Percentiles rank a stretch among this genome's conserved stretches.
phyloP scores from a whole-genome alignment of 2,888 invertebrate genomes.

The Scelioninae gen. 2 region DNA sequence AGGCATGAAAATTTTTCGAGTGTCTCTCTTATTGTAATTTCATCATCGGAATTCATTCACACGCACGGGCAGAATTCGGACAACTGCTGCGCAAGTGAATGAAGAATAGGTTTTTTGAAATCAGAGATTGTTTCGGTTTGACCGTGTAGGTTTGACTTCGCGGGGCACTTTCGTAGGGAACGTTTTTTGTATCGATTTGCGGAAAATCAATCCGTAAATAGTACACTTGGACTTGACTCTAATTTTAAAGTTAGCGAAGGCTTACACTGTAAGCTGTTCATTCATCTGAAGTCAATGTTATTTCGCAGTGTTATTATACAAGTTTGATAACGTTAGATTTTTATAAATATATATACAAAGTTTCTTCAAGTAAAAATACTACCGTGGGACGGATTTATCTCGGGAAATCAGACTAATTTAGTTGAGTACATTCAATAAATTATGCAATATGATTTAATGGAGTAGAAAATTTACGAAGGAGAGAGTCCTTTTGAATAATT shows the following conservation, averaged over 20 bases:
- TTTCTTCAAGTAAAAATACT: conserved; percentile 1
- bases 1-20: too few relatives aligned
- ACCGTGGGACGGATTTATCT: too few relatives aligned
- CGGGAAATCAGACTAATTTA: too few relatives aligned
- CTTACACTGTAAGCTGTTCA: conserved; percentile 51
- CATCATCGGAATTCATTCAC: too few relatives aligned
- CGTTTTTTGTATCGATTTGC: conserved; percentile 54
- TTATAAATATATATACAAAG: too few relatives aligned
- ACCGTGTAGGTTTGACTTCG: neutral
- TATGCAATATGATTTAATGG: too few relatives aligned
- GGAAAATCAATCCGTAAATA: conserved; percentile 53
- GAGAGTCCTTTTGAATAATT: too few relatives aligned
- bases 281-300: conserved; percentile 51
- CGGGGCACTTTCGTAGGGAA: conserved; percentile 19
- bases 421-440: too few relatives aligned
- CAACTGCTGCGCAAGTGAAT: neutral
- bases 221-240: conserved; percentile 58
- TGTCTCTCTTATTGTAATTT: too few relatives aligned
- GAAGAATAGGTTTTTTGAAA: conserved; percentile 1
- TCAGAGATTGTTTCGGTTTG: conserved; percentile 6
- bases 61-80: neutral
- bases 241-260: conserved; percentile 57
- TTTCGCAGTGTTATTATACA: conserved; percentile 11
- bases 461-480: too few relatives aligned
- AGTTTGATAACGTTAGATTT: conserved; percentile 24